Base-by-base conservation (phyloP, 1,140 invertebrate genomes). In the Drosophila grimshawi region DNA sequence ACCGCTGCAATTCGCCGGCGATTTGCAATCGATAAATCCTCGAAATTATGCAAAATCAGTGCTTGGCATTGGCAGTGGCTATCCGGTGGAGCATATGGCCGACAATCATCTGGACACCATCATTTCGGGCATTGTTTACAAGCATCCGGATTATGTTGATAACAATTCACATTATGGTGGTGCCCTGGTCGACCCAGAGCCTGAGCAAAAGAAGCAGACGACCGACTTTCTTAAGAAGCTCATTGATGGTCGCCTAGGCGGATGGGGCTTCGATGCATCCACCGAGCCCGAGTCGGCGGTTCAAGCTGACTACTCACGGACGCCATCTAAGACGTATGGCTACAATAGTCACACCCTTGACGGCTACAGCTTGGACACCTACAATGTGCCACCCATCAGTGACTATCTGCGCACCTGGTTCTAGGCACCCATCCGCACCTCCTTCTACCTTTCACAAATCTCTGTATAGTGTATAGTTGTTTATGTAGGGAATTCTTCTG, bases 361-460 rank as follows among this genome's bases (percentile, higher is more conserved):
- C 4, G 86, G 85, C 53, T 88, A 88, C 61, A 83, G 66, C 45
- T 41, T 88, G 5, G 83, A 88, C 30, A 89, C 83, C 29, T 88
- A 89, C 29, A 88, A 71, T 52, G 56, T 57, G 52, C 85, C 86
- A 11, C 85, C 85, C 49, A 88, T 89, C 3, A 78, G 61, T 39
- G 83, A 88, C 37, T 88, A 80, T 62, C 52, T 88, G 63, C 75
- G 85, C 37, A 76, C 83, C 60, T 88, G 85, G 85, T 88, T 88
- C 72, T 88, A 86, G 30, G 33, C 11, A 8, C 46, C 35, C n/a
- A 8, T 19, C 32, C 4, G 5, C 30, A 8, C 5, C 4, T 19
- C 7, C 11, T 6, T 3, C 30, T 8, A n/a, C 35, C 39, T 19
- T n/a, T 5, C 8, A 39, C 5, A 37, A 27, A 49, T 49, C 30